Evolutionary conservation across 2,113 vertebrate genomes (phyloP).

Genomic region (Cyprinodon brontotheroides): DNA sequence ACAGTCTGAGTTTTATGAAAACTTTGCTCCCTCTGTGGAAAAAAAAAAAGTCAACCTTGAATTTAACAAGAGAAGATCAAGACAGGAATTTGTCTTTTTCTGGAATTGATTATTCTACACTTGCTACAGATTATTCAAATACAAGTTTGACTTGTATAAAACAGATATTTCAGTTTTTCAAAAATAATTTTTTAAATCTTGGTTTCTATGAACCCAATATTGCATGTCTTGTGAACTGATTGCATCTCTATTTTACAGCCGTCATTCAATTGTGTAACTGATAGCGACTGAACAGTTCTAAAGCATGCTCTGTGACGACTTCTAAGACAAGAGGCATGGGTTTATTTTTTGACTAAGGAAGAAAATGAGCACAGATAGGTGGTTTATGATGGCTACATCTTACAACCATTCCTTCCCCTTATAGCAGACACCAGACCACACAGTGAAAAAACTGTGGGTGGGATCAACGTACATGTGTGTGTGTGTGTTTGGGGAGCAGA

Average conservation of each 20-base stretch:
- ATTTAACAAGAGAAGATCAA: too few relatives aligned
- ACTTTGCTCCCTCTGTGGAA: not conserved
- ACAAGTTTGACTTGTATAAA: too few relatives aligned
- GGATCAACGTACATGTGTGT: slow-evolving; percentile 33
- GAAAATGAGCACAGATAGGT: slow-evolving; percentile 34
- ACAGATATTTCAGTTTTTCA: too few relatives aligned
- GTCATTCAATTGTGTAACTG: slow-evolving; percentile 5
- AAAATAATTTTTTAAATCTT: too few relatives aligned
- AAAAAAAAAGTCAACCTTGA: too few relatives aligned
- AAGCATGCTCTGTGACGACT: slow-evolving; percentile 49
- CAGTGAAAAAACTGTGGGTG: slow-evolving; percentile 37
- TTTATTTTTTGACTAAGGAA: slow-evolving; percentile 24
- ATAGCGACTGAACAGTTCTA: slow-evolving; percentile 39
- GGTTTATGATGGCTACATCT: slow-evolving; percentile 48
- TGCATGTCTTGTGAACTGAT: too few relatives aligned
- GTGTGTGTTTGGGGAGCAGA: slow-evolving; percentile 9
- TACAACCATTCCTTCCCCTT: slow-evolving; percentile 25
- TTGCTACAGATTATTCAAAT: too few relatives aligned
- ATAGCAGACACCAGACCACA: slow-evolving; percentile 32
- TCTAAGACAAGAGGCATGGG: slow-evolving; percentile 51
- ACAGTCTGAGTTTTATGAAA: not conserved
- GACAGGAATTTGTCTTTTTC: too few relatives aligned
- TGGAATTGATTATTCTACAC: too few relatives aligned
- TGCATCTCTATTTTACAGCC: slow-evolving; percentile 22
- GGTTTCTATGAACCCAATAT: too few relatives aligned